Evolutionary conservation across 1,140 invertebrate genomes (phyloP).

Genomic region (Ericerus pela): DNA sequence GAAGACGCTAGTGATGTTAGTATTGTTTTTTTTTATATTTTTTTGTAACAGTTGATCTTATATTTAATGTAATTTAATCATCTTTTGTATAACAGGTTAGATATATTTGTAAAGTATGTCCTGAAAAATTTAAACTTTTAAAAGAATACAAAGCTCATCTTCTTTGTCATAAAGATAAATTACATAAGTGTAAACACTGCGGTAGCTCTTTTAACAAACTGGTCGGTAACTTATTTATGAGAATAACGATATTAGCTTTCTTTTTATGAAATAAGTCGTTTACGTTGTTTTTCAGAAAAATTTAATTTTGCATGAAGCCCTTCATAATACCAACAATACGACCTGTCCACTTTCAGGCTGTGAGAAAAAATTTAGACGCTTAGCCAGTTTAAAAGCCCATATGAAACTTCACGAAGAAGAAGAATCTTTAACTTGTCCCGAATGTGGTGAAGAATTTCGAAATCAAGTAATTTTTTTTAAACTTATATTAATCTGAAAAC

Average conservation of each 20-base stretch:
- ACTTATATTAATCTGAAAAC: background rate
- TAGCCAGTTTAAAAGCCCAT: slow-evolving; percentile 54
- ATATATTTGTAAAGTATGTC: background rate
- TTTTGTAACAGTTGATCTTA: too few relatives aligned
- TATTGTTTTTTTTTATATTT: too few relatives aligned
- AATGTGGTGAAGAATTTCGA: slow-evolving; percentile 54
- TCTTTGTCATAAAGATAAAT: background rate
- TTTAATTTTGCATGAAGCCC: slow-evolving; percentile 44
- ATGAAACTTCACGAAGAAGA: slow-evolving; percentile 50
- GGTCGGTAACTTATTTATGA: background rate
- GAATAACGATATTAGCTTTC: too few relatives aligned
- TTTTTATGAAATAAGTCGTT: background rate
- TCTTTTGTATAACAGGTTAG: background rate
- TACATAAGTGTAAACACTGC: background rate
- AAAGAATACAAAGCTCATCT: background rate
- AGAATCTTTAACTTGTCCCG: slow-evolving; percentile 47
- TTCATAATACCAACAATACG: slow-evolving; percentile 38
- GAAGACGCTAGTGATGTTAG: too few relatives aligned
- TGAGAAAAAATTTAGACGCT: slow-evolving; percentile 41
- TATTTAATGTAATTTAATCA: background rate
- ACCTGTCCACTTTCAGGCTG: slow-evolving; percentile 45
- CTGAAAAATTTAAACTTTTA: background rate
- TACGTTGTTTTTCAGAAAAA: slow-evolving; percentile 32
- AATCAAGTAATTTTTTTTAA: slow-evolving; percentile 36
- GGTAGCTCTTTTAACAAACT: background rate